These are phyloP conservation scores for Helobdella robusta DNA, from an alignment of 2,888 invertebrate genomes.

Conservation along the genomic window DNA sequence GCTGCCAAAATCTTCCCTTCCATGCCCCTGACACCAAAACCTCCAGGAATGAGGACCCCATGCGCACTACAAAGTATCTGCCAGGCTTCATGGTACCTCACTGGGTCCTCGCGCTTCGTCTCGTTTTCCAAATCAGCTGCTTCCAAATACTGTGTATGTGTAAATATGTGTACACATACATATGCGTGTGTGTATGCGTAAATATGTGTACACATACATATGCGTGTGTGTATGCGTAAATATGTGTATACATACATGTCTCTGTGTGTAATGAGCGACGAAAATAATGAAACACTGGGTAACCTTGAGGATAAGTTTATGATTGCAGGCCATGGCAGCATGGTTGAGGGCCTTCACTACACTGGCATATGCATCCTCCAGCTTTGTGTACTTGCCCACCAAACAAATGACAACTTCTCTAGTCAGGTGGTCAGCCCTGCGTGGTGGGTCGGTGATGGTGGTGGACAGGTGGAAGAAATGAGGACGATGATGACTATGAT, in stretches of 20 bases:
- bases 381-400: slow-evolving; percentile 90
- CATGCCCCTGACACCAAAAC: slow-evolving; percentile 88
- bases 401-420: slow-evolving; percentile 77
- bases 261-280: too few relatives aligned
- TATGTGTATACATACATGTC: too few relatives aligned
- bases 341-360: slow-evolving; percentile 89
- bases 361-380: slow-evolving; percentile 92
- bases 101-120: slow-evolving; percentile 65
- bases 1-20: slow-evolving; percentile 91
- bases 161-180: not conserved
- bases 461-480: too few relatives aligned
- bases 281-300: too few relatives aligned
- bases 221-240: too few relatives aligned
- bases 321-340: slow-evolving; percentile 73
- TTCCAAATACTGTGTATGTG: slow-evolving; percentile 65
- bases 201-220: not conserved
- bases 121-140: slow-evolving; percentile 74
- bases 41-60: slow-evolving; percentile 63
- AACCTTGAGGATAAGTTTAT: slow-evolving; percentile 68
- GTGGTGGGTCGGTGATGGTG: too few relatives aligned
- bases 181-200: not conserved
- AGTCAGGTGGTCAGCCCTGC: slow-evolving; percentile 68
- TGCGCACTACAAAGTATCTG: slow-evolving; percentile 67
- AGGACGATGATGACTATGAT: too few relatives aligned
- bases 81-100: slow-evolving; percentile 84